Base-by-base conservation (phyloP, 2,797 vertebrate species). In the Anomalospiza imberbis region DNA sequence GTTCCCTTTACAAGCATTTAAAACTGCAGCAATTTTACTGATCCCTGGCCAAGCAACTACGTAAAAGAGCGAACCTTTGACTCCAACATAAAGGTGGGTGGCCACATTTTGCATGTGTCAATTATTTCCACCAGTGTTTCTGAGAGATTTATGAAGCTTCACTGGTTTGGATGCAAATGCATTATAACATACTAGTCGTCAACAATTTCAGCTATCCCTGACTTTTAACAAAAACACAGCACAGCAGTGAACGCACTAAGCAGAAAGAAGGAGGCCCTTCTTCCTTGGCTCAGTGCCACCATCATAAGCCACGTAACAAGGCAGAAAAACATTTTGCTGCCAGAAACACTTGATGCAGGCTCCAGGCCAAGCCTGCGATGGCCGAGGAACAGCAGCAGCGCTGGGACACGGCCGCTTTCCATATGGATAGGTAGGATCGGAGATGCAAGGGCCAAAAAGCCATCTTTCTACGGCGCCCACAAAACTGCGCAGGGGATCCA, bases 151-250 rank as follows among this genome's bases (percentile, higher is more conserved):
- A n/a, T 36, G 12, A 13, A 1, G 0, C 4, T 85, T 79, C 28
- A 54, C 18, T 48, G 66, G 31, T 83, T 45, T 42, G 42, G 18
- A 47, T 18, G 38, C 7, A 42, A 78, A 72, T 7, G 20, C 2
- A 2, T 63, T 36, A 2, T 2, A 88, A 45, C 10, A 5, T 2
- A 26, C 7, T 1, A 48, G 45, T 14, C 0, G 0, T 7, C 29
- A 32, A 48, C 7, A 42, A 53, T 19, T 45, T 47, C 32, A 63
- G 24, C 26, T 38, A 16, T 4, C 32, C 42, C 26, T 1, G 31
- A 31, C n/a, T 67, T 44, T 36, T 5, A 51, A 17, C 0, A 1
- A 29, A 47, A 57, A 25, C 1, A 4, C 50, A 75, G 18, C 42
- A 40, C 3, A 48, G 36, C 5, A 24, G 17, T 0, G 1, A 7